Conservation (phyloP, 2,888 invertebrate genomes). For the Ichneumoninae sp. region DNA sequence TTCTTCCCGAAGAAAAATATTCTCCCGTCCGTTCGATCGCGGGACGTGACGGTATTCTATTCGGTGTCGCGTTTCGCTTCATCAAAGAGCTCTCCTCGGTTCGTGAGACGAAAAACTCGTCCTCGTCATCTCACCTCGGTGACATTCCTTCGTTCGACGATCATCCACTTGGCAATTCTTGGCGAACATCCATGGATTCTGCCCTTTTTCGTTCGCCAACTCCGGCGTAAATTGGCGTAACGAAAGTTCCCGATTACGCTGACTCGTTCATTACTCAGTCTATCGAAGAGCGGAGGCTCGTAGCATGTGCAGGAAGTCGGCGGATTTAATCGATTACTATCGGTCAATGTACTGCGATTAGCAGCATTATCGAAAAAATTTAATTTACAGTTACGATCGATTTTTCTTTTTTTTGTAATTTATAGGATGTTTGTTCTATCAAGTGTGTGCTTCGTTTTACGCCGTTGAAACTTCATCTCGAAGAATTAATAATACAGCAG, state of each 20-base stretch:
- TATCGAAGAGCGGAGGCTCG: not conserved
- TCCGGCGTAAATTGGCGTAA: not conserved
- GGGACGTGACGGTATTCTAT: constrained; percentile 31
- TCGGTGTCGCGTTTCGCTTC: constrained; percentile 6
- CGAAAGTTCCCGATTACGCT: not conserved
- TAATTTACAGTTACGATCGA: not conserved
- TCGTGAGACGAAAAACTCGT: constrained; percentile 71
- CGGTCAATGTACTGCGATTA: not conserved
- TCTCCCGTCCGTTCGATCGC: constrained; percentile 13
- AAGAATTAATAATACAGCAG: constrained; percentile 1
- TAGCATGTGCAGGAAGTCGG: constrained; percentile 1
- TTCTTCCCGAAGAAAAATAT: constrained; percentile 21
- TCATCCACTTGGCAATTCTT: not conserved
- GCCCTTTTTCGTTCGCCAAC: not conserved
- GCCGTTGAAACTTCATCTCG: constrained; percentile 2
- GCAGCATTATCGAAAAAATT: not conserved
- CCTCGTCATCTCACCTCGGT: constrained; percentile 28
- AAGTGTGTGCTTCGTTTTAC: constrained; percentile 6
- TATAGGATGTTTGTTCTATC: not conserved
- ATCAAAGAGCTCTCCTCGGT: constrained; percentile 53
- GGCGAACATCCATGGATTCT: not conserved
- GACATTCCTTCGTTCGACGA: constrained; percentile 24
- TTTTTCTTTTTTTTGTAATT: not conserved
- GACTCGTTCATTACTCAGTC: not conserved
- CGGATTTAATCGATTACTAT: not conserved